phyloP scores from a whole-genome alignment of 2,888 invertebrate genomes.

The Strigamia crassipes region DNA sequence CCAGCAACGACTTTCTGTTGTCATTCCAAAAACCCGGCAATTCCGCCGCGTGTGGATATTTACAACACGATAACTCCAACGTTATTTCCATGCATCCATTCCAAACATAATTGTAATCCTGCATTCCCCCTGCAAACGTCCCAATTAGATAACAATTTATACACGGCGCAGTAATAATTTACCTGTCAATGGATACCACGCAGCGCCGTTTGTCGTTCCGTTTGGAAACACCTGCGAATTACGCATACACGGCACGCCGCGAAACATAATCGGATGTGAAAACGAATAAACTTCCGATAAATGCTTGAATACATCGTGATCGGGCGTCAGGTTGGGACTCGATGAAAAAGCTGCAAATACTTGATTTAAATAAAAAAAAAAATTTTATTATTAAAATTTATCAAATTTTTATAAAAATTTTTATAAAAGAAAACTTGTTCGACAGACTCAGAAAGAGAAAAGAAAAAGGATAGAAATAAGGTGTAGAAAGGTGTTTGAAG shows the following conservation, averaged over 20 bases:
- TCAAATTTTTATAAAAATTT: no score
- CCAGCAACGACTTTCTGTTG: slow-evolving; percentile 81
- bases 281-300: slow-evolving; percentile 81
- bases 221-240: slow-evolving; percentile 77
- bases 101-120: slow-evolving; percentile 92
- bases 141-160: no score
- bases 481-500: neutral
- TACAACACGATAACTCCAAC: slow-evolving; percentile 91
- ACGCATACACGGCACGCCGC: slow-evolving; percentile 70
- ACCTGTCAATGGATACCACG: slow-evolving; percentile 87
- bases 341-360: slow-evolving; percentile 48
- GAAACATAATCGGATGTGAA: slow-evolving; percentile 86
- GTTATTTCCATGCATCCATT: slow-evolving; percentile 96
- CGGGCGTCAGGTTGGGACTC: slow-evolving; percentile 76
- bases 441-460: neutral
- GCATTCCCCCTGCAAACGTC: slow-evolving; percentile 73
- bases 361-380: slow-evolving; percentile 43
- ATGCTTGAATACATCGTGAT: slow-evolving; percentile 89
- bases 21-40: slow-evolving; percentile 84
- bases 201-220: slow-evolving; percentile 93
- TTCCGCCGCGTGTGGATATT: slow-evolving; percentile 81
- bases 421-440: neutral
- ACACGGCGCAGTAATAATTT: slow-evolving; percentile 46
- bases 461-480: neutral
- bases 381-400: no score